Conservation (phyloP, 2,113 vertebrate genomes). For the Tragelaphus buxtoni region DNA sequence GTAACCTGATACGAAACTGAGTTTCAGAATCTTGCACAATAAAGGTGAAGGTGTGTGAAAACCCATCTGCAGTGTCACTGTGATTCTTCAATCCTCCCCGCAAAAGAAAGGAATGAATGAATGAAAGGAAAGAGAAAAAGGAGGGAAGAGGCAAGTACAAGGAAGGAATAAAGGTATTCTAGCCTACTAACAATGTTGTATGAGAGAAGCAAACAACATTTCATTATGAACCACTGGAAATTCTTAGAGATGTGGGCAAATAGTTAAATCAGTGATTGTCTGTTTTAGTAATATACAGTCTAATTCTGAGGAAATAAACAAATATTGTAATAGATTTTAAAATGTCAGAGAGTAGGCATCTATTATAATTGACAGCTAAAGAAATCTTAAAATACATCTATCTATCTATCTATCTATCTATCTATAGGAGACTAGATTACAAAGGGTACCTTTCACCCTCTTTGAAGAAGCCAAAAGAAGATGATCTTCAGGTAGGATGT, state of each 20-base stretch:
- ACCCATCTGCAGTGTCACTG: neutral
- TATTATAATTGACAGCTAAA: neutral
- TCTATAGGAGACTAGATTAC: constrained; percentile 11
- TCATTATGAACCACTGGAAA: neutral
- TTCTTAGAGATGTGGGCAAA: neutral
- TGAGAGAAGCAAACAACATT: neutral
- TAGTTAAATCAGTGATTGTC: neutral
- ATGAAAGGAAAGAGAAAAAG: neutral
- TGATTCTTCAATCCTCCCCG: neutral
- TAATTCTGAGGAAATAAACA: constrained; percentile 34
- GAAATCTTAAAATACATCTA: neutral
- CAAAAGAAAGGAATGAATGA: neutral
- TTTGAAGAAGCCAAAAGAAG: constrained; percentile 98
- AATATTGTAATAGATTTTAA: constrained; percentile 25
- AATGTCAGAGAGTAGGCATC: neutral
- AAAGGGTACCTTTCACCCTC: constrained; percentile 95
- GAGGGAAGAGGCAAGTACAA: neutral
- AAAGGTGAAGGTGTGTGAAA: neutral
- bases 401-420: neutral
- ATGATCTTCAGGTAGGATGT: constrained; percentile 99
- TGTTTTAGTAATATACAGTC: neutral
- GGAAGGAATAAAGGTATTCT: neutral
- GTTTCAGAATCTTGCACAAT: neutral
- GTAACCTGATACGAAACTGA: neutral
- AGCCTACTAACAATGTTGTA: neutral